Evolutionary conservation across 2,888 invertebrate species (phyloP), one percentile per base, ranked within the genome.

Genomic region (Aethes cnicana): DNA sequence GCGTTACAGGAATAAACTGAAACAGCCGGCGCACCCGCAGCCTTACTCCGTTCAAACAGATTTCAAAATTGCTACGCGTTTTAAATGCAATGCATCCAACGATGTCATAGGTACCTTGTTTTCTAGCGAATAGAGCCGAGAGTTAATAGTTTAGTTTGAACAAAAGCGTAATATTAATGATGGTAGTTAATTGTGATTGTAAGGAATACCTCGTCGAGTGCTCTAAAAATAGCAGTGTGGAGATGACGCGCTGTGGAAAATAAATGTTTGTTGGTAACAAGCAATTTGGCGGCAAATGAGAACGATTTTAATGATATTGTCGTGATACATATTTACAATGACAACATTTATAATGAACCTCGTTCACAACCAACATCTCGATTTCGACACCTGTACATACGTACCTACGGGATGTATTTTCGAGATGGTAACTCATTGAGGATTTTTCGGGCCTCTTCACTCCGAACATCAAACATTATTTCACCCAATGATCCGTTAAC

Each of bases 101-200:
- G 11, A 3, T 18, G 21, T 7, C 9, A 16, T 36, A 18, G 30
- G 16, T n/a, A 44, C 43, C 43, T 30, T 50, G 16, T 30, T 12
- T 7, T 6, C 14, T 12, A 17, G 42, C 12, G 1, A 9, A 17
- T 50, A 44, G 36, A 44, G 39, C 25, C 30, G 12, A 18, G 37
- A 30, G 36, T 43, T 42, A n/a, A 2, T 12, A n/a, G 35, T 20
- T 17, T 26, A 3, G 28, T 4, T n/a, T 8, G 5, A 50, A 50
- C 50, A 50, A 50, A 36, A 35, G 50, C 35, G 17, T 6, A 17
- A 30, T 50, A 43, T 43, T 36, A 50, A 50, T 37, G 43, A 30
- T 25, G 12, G 12, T 8, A 32, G 50, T 36, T 50, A 36, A 50
- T 44, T 44, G 43, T 37, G 43, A 50, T 43, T 50, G 50, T 37